These are phyloP conservation scores for Phylloscopus trochiloides DNA, from an alignment of 2,113 vertebrate genomes.

Conservation along the genomic window DNA sequence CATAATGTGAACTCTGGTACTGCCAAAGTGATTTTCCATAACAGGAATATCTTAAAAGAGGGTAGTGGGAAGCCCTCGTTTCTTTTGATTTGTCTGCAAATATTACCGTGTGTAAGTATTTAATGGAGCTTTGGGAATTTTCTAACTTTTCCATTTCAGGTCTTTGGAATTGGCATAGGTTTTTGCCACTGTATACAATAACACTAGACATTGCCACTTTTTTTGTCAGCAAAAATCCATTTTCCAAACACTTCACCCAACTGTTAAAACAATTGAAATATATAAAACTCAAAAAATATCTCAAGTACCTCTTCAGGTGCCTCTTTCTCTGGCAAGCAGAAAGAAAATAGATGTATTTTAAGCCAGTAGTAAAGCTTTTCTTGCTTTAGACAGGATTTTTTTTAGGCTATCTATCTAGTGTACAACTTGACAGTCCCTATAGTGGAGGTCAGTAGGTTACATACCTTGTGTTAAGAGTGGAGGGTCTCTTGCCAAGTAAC, in stretches of 20 bases:
- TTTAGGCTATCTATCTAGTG: slow-evolving; percentile 9
- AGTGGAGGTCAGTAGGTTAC: slow-evolving; percentile 55
- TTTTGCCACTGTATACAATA: neutral
- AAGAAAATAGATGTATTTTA: neutral
- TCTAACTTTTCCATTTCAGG: neutral
- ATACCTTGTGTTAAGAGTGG: neutral
- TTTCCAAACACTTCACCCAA: neutral
- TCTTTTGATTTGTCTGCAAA: neutral
- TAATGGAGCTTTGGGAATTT: slow-evolving; percentile 8
- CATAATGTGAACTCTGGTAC: neutral
- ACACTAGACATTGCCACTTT: neutral
- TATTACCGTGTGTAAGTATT: neutral
- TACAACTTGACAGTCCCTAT: neutral
- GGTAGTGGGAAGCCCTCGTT: neutral
- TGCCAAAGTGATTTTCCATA: neutral
- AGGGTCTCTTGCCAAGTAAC: slow-evolving; percentile 17
- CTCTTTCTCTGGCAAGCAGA: neutral
- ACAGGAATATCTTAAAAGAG: neutral
- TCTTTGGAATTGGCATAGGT: neutral
- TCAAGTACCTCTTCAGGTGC: neutral
- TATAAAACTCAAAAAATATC: neutral
- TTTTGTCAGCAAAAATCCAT: neutral
- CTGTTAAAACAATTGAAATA: neutral
- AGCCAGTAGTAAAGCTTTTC: neutral
- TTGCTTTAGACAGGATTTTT: slow-evolving; percentile 3